Percentiles rank a stretch among this genome's conserved stretches.
Evolutionary conservation across 2,888 invertebrate genomes (phyloP).

Genomic region (Chrysomela aeneicollis): DNA sequence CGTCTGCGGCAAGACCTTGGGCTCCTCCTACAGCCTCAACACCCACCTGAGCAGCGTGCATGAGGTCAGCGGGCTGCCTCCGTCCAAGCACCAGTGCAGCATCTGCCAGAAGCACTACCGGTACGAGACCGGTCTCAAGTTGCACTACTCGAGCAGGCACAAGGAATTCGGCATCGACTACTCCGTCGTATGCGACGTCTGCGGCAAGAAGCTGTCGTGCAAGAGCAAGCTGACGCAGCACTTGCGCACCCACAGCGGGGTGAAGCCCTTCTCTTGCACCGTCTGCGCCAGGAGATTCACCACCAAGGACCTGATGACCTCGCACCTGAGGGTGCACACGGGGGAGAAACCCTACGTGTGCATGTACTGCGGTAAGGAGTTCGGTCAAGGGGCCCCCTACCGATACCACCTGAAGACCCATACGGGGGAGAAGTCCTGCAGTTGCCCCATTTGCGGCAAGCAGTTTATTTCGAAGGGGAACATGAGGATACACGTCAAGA

Average conservation of each 20-base stretch:
- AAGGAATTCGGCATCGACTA: constrained; percentile 58
- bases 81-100: constrained; percentile 58
- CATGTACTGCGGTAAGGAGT: constrained; percentile 44
- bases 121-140: constrained; percentile 52
- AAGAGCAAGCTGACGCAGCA: constrained; percentile 48
- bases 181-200: constrained; percentile 55
- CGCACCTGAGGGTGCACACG: constrained; percentile 51
- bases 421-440: constrained; percentile 38
- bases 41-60: constrained; percentile 53
- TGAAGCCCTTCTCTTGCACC: constrained; percentile 54
- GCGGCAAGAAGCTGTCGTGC: constrained; percentile 46
- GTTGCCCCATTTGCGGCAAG: constrained; percentile 36
- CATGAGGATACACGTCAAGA: constrained; percentile 37
- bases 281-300: constrained; percentile 55
- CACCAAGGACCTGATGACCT: constrained; percentile 53
- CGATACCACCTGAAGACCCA: constrained; percentile 47
- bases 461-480: constrained; percentile 38
- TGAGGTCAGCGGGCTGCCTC: constrained; percentile 56
- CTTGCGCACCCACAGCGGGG: constrained; percentile 53
- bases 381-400: constrained; percentile 44
- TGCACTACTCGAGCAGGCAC: constrained; percentile 56
- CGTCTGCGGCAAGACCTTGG: constrained; percentile 44
- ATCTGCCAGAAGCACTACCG: constrained; percentile 61
- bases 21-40: constrained; percentile 47
- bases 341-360: constrained; percentile 51